Evolutionary conservation across 2,113 vertebrate genomes (phyloP), one percentile per base, ranked within the genome.

Genomic region (Platycercus adscitus): DNA sequence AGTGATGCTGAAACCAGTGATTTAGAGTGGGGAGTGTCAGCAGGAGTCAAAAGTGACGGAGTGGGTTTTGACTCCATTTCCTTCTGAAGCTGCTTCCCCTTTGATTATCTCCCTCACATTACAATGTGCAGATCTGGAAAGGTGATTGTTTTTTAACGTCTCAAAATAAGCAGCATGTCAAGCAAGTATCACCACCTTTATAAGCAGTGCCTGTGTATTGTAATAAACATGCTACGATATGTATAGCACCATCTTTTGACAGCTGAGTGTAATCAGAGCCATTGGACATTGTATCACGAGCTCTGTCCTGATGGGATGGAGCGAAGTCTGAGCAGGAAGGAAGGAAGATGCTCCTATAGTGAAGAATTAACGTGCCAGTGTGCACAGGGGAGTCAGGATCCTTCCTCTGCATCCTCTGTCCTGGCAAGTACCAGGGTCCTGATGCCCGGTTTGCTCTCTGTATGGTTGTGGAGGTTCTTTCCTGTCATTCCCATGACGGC

Each of bases 201-300:
- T 12, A 12, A 80, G 6, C 3, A 55, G 31, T 29, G 61, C 10
- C 9, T 39, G 3, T 17, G 5, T 17, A 7, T 41, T n/a, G 46
- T 21, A 5, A 13, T 11, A 43, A 52, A 9, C 3, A 1, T 3
- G 12, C 58, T 13, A 10, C 25, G 37, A 0, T 33, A 2, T 0
- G 28, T 23, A 4, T 9, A 53, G 71, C 44, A 9, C 7, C 14
- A 1, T 11, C 16, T 17, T 2, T 39, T 41, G 71, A 3, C 78
- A 56, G 56, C 65, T 11, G 69, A 17, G 26, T 14, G 3, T 18
- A 46, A 52, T 49, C 65, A 49, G 53, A 53, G 71, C 70, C 15
- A 2, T 9, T 7, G 76, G 37, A 39, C 31, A 2, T 20, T 3
- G 10, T 29, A 3, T 44, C 75, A 26, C 5, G 3, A 69, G 68